Conservation (phyloP, 2,888 invertebrate species). For the Andrena dorsata region DNA sequence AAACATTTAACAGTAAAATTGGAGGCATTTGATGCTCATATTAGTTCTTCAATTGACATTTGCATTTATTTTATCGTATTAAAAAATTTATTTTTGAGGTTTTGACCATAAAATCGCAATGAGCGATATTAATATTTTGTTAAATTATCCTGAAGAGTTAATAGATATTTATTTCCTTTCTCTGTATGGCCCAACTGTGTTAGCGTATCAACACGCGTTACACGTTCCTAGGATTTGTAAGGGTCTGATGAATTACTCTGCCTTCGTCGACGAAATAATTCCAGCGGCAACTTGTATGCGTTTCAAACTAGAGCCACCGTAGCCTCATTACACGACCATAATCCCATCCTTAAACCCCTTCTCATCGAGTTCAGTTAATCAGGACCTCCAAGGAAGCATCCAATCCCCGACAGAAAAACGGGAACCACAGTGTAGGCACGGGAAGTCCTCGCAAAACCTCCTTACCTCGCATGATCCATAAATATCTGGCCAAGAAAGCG, state of each 20-base stretch:
- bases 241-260: background rate
- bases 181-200: background rate
- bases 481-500: background rate
- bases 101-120: too few relatives aligned
- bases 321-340: background rate
- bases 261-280: background rate
- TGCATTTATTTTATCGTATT: too few relatives aligned
- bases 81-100: too few relatives aligned
- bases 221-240: background rate
- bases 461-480: background rate
- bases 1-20: too few relatives aligned
- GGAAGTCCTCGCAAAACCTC: background rate
- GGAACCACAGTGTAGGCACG: background rate
- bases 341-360: background rate
- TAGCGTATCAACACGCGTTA: background rate
- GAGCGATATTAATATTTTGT: too few relatives aligned
- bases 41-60: too few relatives aligned
- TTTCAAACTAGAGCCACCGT: background rate
- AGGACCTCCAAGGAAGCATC: background rate
- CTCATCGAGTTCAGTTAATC: background rate
- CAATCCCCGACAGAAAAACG: background rate
- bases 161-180: too few relatives aligned
- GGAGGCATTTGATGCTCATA: too few relatives aligned
- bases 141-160: too few relatives aligned
- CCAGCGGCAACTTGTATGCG: background rate